A percentile compares a stretch with the other conserved stretches of the same genome.
Conservation (phyloP, 2,797 vertebrate genomes). For the Anguilla anguilla region DNA sequence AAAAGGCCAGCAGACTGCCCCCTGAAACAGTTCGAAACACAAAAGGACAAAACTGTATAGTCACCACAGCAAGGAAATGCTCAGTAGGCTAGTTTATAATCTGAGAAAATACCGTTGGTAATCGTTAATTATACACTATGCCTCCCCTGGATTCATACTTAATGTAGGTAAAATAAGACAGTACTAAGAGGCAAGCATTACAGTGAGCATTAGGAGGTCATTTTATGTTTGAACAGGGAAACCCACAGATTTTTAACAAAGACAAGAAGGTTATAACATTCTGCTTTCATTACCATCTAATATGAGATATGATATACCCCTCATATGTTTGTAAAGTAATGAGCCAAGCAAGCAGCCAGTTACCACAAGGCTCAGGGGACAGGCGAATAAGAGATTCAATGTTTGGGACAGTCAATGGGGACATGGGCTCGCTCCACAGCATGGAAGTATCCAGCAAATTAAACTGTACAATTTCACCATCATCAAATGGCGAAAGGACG, state of each 20-base stretch:
- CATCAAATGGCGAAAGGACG: neutral
- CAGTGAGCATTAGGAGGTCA: neutral
- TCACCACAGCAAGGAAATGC: neutral
- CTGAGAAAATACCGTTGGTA: neutral
- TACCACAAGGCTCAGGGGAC: neutral
- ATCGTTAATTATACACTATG: neutral
- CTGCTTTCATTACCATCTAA: neutral
- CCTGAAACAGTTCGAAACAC: neutral
- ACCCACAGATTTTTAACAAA: constrained; percentile 17
- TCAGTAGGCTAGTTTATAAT: neutral
- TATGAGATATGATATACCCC: constrained; percentile 16
- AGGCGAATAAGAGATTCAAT: neutral
- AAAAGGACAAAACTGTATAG: neutral
- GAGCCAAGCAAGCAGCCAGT: neutral
- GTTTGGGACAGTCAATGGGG: neutral
- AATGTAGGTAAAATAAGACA: neutral
- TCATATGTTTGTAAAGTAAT: neutral
- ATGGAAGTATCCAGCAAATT: neutral
- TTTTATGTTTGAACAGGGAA: neutral
- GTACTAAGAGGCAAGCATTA: neutral
- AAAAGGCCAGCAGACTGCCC: neutral
- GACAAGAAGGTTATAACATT: constrained; percentile 1
- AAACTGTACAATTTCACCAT: neutral
- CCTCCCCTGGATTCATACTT: neutral
- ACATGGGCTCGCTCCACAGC: neutral